Conservation (phyloP, 2,888 invertebrate species). For the Heterodera filipjevi region DNA sequence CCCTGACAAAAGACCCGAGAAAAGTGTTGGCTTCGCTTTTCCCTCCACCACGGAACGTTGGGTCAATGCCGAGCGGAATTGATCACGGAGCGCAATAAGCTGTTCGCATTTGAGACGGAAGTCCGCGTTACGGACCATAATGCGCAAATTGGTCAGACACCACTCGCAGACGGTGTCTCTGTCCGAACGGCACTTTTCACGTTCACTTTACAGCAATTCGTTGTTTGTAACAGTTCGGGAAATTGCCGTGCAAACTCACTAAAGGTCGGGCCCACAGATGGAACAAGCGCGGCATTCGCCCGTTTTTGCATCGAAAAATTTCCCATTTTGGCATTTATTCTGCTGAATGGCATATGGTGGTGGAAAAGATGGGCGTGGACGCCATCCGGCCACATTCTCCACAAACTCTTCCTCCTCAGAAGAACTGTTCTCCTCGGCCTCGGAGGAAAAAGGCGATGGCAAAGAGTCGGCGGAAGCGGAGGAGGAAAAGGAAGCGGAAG, state of each 20-base stretch:
- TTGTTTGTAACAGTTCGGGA: background rate
- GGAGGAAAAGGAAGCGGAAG: background rate
- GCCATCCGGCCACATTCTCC: constrained; percentile 24
- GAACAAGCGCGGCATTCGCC: constrained; percentile 36
- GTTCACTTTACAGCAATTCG: background rate
- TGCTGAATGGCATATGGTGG: background rate
- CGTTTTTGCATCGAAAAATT: constrained; percentile 8
- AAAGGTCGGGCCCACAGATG: constrained; percentile 44
- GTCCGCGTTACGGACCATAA: constrained; percentile 36
- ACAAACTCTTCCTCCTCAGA: constrained; percentile 13
- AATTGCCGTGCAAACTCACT: constrained; percentile 31
- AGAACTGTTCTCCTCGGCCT: background rate
- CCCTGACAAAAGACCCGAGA: background rate
- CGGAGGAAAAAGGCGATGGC: background rate
- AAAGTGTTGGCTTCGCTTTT: background rate
- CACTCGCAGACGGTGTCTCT: constrained; percentile 50
- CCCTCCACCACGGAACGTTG: background rate
- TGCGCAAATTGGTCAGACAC: constrained; percentile 42
- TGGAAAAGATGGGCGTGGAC: background rate
- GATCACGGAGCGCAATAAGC: background rate
- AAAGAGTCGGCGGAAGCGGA: background rate
- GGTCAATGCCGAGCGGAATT: constrained; percentile 1
- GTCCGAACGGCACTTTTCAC: constrained; percentile 35
- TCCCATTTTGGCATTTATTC: background rate
- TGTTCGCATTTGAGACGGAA: constrained; percentile 35